Evolutionary conservation across 37 sponge, comb jelly and placozoan species (phyloP), one percentile per base, ranked within the genome.

Genomic region (Geodia barretti): DNA sequence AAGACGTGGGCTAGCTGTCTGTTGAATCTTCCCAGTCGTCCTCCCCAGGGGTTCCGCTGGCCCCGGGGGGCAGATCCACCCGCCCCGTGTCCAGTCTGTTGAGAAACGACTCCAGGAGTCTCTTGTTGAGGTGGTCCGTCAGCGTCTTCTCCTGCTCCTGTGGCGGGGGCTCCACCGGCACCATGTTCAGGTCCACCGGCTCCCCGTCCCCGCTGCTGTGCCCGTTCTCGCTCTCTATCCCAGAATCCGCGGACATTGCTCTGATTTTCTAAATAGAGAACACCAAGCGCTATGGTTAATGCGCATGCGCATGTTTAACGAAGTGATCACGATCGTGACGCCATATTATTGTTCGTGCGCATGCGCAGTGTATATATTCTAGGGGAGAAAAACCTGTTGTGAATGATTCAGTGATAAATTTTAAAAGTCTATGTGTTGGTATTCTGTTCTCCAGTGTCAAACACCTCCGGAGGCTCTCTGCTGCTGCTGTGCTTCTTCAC

Each of bases 41-140:
- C 4, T 42, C 61, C 21, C 20, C 35, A 5, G 4, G 25, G 0
- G 76, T 7, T 1, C 14, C 26, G 25, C 19, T 40, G 8, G 70
- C 70, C 21, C 43, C 35, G 24, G 26, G 28, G 0, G 84, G 90
- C 0, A 83, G n/a, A 3, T 79, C 54, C n/a, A 83, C 60, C 20
- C 29, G 67, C 4, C 86, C 86, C 28, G 74, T 35, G 37, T 89
- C 89, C 41, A 93, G 30, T 33, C 90, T 60, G 26, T 88, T 65
- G 28, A 89, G 58, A 58, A 93, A 93, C 2, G 85, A 79, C 68
- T 89, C 72, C 30, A 93, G 84, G 17, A 93, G 72, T 43, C 68
- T 85, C 78, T 89, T 93, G 64, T 93, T 93, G 42, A 93, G 66
- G 47, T 93, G 94, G 67, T 93, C 94, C 0, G 94, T 93, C 14